Evolutionary conservation across 2,113 vertebrate genomes (phyloP), one percentile per base, ranked within the genome.

Genomic region (Channa argus): DNA sequence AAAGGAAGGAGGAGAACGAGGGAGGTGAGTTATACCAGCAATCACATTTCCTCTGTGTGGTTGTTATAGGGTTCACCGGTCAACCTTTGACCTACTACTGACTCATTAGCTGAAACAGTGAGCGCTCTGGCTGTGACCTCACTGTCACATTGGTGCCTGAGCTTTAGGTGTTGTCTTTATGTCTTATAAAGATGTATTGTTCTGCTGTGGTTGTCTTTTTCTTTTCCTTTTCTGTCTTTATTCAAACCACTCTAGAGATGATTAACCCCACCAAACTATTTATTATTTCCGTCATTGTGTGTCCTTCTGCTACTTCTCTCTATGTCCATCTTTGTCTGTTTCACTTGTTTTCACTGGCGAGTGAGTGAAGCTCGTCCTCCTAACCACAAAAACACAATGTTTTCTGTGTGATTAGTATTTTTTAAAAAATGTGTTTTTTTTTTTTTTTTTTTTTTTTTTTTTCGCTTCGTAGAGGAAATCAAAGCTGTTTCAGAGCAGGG

Each of bases 81-180:
- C 49, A 36, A 88, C 83, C 86, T 91, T 81, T 89, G 77, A 88
- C 89, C 85, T 61, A 5, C 64, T 54, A 75, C 72, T 73, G 78
- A 74, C 79, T 88, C 79, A 86, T 90, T 88, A 88, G 83, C 56
- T 77, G 67, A 88, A 85, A 85, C 80, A 75, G 73, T 77, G 80
- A 80, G 79, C 43, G 58, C 5, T 33, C 56, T 55, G 64, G 56
- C 52, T 45, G 63, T 82, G 84, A 87, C 88, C 90, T 80, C 74
- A 66, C n/a, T 5, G 24, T 24, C 24, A 24, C 24, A 24, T 24
- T 24, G 39, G 8, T 3, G 74, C 79, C 75, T 15, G 45, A 80
- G 71, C 63, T 74, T 14, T 41, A 47, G 14, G 52, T 63, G 49
- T 39, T 52, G 34, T 38, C 53, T 24, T 68, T 24, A 24, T 33